Conservation (phyloP, 1,140 invertebrate genomes). For the Eriosoma lanigerum region DNA sequence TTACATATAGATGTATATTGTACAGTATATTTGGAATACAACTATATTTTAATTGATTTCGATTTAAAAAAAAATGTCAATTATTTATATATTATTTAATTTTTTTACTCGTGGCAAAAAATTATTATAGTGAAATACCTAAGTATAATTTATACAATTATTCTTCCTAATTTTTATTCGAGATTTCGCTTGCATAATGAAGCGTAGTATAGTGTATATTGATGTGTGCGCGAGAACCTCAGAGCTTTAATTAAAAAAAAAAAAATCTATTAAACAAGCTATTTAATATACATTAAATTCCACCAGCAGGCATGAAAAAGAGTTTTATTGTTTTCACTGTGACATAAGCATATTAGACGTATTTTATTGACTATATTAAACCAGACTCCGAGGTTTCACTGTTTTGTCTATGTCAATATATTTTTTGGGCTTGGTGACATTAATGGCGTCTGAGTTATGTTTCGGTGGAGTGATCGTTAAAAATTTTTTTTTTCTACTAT, state of each 20-base stretch:
- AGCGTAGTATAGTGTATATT: too few species aligned
- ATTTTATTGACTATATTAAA: not conserved
- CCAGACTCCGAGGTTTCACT: not conserved
- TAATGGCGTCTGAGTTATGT: not conserved
- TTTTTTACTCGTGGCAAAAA: too few species aligned
- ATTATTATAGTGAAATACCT: too few species aligned
- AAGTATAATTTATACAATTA: too few species aligned
- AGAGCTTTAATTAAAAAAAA: not conserved
- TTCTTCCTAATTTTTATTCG: too few species aligned
- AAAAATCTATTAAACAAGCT: not conserved
- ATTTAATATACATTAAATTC: not conserved
- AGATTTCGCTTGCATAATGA: not conserved
- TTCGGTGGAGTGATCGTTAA: not conserved
- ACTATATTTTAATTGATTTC: too few species aligned
- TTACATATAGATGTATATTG: too few species aligned
- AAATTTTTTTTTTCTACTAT: not conserved
- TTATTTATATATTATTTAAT: too few species aligned
- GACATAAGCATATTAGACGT: not conserved
- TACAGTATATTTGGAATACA: too few species aligned
- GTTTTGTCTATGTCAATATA: not conserved
- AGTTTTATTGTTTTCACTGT: conserved; percentile 17
- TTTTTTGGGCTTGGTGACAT: not conserved
- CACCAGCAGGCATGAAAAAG: too few species aligned
- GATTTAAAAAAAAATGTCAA: too few species aligned
- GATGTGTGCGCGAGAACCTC: not conserved